These are phyloP conservation scores for Corvus hawaiiensis DNA, from an alignment of 2,113 vertebrate species.

Conservation along the genomic window DNA sequence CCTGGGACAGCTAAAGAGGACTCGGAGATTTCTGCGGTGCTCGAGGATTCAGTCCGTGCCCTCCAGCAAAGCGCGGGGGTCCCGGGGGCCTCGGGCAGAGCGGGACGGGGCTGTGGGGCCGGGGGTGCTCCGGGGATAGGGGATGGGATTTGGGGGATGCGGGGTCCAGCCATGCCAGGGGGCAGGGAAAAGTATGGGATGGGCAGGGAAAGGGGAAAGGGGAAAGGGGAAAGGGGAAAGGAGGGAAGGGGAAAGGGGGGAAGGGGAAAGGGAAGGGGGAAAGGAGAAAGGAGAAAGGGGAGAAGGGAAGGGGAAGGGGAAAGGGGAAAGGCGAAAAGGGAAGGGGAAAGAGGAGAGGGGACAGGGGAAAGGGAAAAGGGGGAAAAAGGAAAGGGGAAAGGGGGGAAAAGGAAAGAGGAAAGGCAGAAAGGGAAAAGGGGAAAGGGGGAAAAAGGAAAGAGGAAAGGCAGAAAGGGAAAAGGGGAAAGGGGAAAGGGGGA, in stretches of 20 bases:
- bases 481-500: too few relatives aligned
- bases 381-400: too few relatives aligned
- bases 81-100: not conserved
- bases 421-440: too few relatives aligned
- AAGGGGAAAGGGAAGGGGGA: too few relatives aligned
- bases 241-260: not conserved
- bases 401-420: too few relatives aligned
- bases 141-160: accelerated
- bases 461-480: not conserved
- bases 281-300: too few relatives aligned
- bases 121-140: not conserved
- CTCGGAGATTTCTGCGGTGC: slow-evolving; percentile 76
- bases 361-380: too few relatives aligned
- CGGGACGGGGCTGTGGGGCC: not conserved
- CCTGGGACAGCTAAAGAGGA: slow-evolving; percentile 77
- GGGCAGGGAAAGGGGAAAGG: not conserved
- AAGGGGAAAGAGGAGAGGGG: too few relatives aligned
- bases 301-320: too few relatives aligned
- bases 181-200: not conserved
- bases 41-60: slow-evolving; percentile 70
- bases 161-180: accelerated
- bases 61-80: slow-evolving; percentile 67
- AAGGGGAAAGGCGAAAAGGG: too few relatives aligned
- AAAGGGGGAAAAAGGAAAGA: too few relatives aligned
- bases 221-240: too few relatives aligned